Evolutionary conservation across 2,113 vertebrate species (phyloP).

Genomic region (Corythoichthys haematopterus): DNA sequence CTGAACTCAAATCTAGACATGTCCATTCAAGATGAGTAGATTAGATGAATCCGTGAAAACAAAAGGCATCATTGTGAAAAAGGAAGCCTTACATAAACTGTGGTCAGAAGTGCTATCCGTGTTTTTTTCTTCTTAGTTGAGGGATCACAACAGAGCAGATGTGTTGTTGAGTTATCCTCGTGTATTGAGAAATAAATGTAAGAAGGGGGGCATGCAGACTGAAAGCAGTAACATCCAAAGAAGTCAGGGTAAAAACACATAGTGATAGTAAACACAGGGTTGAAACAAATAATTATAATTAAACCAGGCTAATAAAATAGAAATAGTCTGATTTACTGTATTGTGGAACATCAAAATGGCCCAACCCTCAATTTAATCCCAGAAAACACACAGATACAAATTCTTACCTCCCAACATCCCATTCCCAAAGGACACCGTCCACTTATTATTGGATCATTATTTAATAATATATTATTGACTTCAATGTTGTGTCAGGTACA

Average conservation of each 20-base stretch:
- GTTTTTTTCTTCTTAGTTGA: not conserved
- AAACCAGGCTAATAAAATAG: no score
- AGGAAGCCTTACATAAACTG: not conserved
- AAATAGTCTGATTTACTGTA: no score
- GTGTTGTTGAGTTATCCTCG: not conserved
- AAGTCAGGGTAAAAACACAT: not conserved
- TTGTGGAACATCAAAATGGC: no score
- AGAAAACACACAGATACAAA: no score
- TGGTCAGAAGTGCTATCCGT: not conserved
- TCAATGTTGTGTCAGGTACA: no score
- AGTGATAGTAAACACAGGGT: not conserved
- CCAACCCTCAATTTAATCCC: no score
- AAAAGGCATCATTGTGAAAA: not conserved
- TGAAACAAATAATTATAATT: no score
- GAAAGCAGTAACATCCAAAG: not conserved
- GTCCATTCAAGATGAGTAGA: not conserved
- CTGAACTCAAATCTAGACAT: not conserved
- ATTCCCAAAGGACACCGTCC: no score
- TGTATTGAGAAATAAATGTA: not conserved
- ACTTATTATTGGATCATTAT: no score
- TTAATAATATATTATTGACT: no score
- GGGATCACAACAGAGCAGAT: not conserved
- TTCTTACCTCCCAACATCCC: no score
- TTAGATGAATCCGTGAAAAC: not conserved
- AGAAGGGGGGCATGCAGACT: not conserved